Evolutionary conservation across 2,113 vertebrate genomes (phyloP).

Genomic region (Australoheros scitulus): DNA sequence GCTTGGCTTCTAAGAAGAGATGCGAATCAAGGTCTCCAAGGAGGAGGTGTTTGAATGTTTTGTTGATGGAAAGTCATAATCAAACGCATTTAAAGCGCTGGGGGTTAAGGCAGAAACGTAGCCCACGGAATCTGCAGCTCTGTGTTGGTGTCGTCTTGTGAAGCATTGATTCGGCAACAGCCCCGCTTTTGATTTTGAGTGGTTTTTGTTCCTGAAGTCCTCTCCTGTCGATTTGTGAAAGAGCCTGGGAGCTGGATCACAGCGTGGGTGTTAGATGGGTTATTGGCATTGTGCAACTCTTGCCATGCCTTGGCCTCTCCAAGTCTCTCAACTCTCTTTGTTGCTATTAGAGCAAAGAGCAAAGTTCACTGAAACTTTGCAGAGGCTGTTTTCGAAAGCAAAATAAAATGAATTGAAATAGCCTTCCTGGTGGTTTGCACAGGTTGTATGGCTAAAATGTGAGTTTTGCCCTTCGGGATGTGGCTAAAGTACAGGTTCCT

Average conservation of each 20-base stretch:
- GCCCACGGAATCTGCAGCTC: constrained; percentile 1
- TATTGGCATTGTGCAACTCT: constrained; percentile 37
- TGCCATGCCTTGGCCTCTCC: constrained; percentile 4
- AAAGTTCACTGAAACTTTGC: constrained; percentile 29
- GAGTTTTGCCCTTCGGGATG: constrained; percentile 19
- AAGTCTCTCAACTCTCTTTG: not conserved
- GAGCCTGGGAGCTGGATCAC: not conserved
- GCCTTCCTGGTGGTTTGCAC: not conserved
- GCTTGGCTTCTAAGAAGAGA: constrained; percentile 25
- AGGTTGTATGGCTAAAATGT: not conserved
- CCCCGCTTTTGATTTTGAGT: constrained; percentile 22
- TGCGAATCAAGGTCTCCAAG: constrained; percentile 12
- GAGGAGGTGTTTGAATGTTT: constrained; percentile 13
- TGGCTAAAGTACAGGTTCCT: not conserved
- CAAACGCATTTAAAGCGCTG: constrained; percentile 21
- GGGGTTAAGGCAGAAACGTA: constrained; percentile 25
- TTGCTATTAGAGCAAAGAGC: constrained; percentile 6
- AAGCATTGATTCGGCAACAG: constrained; percentile 23
- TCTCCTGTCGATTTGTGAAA: constrained; percentile 16
- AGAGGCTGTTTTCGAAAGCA: constrained; percentile 1
- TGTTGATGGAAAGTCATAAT: constrained; percentile 45
- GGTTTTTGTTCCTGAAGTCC: constrained; percentile 18
- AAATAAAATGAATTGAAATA: not conserved
- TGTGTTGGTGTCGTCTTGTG: constrained; percentile 6
- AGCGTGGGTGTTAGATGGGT: constrained; percentile 18